phyloP scores from a whole-genome alignment of 2,113 vertebrate genomes.

The Oreochromis aureus region DNA sequence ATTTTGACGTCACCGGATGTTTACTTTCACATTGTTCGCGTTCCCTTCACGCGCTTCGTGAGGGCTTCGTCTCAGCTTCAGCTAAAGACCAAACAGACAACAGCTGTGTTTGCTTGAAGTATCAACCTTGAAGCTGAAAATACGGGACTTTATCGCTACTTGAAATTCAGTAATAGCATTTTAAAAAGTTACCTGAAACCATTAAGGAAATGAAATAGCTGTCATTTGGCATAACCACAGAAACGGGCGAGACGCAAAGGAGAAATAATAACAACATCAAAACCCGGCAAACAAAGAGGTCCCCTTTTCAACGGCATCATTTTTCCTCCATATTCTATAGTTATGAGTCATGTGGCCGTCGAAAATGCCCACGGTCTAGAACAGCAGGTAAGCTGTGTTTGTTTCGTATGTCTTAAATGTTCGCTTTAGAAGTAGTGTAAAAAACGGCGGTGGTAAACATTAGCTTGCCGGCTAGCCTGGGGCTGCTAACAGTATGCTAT shows the following conservation, averaged over 20 bases:
- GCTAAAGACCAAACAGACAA: conserved; percentile 44
- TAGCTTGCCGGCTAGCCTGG: conserved; percentile 42
- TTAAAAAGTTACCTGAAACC: not conserved
- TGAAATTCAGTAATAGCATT: not conserved
- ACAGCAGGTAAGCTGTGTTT: conserved; percentile 83
- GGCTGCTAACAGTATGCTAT: conserved; percentile 48
- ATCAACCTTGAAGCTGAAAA: conserved; percentile 13
- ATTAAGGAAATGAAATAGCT: not conserved
- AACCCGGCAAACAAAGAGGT: conserved; percentile 74
- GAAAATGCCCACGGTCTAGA: conserved; percentile 96
- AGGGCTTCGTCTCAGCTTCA: conserved; percentile 20
- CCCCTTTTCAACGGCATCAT: conserved; percentile 68
- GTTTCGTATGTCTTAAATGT: not conserved
- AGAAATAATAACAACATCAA: conserved; percentile 43
- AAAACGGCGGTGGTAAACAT: not conserved
- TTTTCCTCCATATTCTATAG: conserved; percentile 83
- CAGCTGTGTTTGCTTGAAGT: conserved; percentile 56
- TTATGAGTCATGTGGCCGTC: conserved; percentile 99
- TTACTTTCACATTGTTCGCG: rapidly evolving
- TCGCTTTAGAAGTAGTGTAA: not conserved
- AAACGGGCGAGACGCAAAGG: not conserved
- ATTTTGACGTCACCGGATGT: conserved; percentile 33
- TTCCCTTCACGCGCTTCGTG: not conserved
- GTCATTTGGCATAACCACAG: conserved; percentile 5
- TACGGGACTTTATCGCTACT: not conserved